Evolutionary conservation across 2,113 vertebrate species (phyloP), one percentile per base, ranked within the genome.

Genomic region (Ophthalmotilapia sp.): DNA sequence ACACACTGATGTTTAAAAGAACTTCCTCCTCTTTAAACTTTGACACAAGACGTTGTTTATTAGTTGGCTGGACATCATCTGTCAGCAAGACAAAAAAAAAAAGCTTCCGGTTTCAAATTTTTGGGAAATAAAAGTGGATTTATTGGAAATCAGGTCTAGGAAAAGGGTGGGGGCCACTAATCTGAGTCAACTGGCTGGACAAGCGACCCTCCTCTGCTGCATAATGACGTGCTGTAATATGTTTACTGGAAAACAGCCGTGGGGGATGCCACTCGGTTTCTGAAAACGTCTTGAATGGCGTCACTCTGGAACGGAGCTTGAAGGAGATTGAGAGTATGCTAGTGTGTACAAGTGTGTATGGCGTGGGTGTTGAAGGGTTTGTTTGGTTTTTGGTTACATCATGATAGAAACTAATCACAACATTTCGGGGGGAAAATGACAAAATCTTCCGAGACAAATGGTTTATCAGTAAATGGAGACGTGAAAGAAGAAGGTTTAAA

Each of bases 401-500:
- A 54, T 85, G 89, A 90, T 70, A 86, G 51, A 90, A 89, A 91
- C 85, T 80, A 84, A 91, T 92, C 65, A 51, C 84, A 84, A 87
- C 55, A 81, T 79, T 89, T 89, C 8, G 21, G 83, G 81, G 58
- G 82, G 87, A 82, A 87, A 93, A 82, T 88, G 58, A 86, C 8
- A 56, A 77, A 19, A 26, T 80, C 51, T 82, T 38, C 62, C 3
- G 82, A 87, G 60, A 89, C 47, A 83, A 83, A 89, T 60, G 85
- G 84, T 83, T 79, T 81, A 86, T 40, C 80, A 73, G 51, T 80
- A 83, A 86, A 89, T 36, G 9, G n/a, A 82, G 68, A 87, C 29
- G 15, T 26, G 83, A 90, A 80, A 89, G 38, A 65, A 9, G 19
- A 21, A 12, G 60, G 60, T 11, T 36, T 62, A 36, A 62, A 62